A percentile compares a stretch with the other conserved stretches of the same genome.
These are phyloP conservation scores for Phasianus colchicus DNA, from an alignment of 2,113 vertebrate species.

Conservation along the genomic window DNA sequence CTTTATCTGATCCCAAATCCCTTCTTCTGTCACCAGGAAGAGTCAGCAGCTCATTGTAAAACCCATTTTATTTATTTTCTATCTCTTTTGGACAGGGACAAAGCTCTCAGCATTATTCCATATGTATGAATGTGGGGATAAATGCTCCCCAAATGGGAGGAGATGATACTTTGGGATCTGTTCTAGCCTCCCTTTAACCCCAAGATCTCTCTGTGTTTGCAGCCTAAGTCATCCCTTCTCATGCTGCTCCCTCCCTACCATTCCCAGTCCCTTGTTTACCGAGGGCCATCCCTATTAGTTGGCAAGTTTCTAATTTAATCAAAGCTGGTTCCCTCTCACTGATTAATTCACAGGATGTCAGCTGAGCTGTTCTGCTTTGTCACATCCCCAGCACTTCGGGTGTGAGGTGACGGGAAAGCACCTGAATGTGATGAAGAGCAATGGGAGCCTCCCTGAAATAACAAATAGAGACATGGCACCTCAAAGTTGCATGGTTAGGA, in stretches of 20 bases:
- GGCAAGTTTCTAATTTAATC: slow-evolving; percentile 84
- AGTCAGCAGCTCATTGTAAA: not conserved
- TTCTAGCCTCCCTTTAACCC: accelerated
- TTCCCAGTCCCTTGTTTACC: slow-evolving; percentile 24
- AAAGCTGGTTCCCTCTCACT: slow-evolving; percentile 77
- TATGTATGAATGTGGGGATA: not conserved
- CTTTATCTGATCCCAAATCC: not conserved
- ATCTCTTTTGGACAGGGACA: not conserved
- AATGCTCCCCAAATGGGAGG: not conserved
- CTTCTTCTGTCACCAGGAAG: not conserved
- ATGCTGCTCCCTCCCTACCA: not conserved
- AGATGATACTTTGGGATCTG: not conserved
- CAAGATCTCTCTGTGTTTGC: not conserved
- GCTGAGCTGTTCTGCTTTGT: slow-evolving; percentile 85
- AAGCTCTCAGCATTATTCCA: not conserved
- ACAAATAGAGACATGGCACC: not conserved
- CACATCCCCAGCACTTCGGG: slow-evolving; percentile 53
- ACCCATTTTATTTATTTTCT: accelerated
- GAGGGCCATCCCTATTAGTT: slow-evolving; percentile 61
- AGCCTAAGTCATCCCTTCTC: not conserved
- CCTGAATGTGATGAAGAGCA: not conserved
- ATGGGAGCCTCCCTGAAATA: not conserved
- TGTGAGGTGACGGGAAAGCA: not conserved
- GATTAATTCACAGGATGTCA: slow-evolving; percentile 85
- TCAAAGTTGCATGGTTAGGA: not conserved